phyloP scores from a whole-genome alignment of 1,140 invertebrate genomes.

The Tetraneura akinire region DNA sequence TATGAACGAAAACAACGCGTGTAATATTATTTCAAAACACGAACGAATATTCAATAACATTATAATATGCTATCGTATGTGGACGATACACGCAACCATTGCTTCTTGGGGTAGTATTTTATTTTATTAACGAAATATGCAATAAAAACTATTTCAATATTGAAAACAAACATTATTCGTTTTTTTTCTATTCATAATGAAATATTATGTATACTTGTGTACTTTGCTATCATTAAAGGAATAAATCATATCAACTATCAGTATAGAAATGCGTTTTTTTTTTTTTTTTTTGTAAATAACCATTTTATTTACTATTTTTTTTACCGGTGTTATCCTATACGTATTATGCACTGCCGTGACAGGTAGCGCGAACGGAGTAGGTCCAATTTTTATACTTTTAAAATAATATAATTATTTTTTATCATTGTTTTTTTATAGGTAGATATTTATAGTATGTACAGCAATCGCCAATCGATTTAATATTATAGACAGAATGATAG shows the following conservation, averaged over 20 bases:
- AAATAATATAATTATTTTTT: no score
- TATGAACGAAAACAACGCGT: conserved; percentile 2
- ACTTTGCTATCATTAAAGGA: not conserved
- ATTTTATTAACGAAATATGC: not conserved
- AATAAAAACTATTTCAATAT: conserved; percentile 12
- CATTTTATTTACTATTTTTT: no score
- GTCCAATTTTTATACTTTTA: no score
- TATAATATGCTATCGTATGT: not conserved
- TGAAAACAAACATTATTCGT: conserved; percentile 7
- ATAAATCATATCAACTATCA: not conserved
- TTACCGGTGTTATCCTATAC: no score
- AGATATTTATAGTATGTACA: no score
- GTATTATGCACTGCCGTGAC: no score
- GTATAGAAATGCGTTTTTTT: not conserved
- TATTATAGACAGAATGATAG: no score
- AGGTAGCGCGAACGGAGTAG: no score
- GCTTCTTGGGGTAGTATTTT: not conserved
- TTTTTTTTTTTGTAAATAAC: not conserved
- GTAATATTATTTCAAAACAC: not conserved
- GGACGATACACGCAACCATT: not conserved
- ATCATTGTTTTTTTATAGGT: no score
- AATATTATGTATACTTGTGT: no score
- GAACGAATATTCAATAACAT: not conserved
- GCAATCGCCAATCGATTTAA: no score
- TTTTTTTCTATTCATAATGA: not conserved